Base-by-base conservation (phyloP, 2,888 invertebrate genomes). In the Trachelus stipa region DNA sequence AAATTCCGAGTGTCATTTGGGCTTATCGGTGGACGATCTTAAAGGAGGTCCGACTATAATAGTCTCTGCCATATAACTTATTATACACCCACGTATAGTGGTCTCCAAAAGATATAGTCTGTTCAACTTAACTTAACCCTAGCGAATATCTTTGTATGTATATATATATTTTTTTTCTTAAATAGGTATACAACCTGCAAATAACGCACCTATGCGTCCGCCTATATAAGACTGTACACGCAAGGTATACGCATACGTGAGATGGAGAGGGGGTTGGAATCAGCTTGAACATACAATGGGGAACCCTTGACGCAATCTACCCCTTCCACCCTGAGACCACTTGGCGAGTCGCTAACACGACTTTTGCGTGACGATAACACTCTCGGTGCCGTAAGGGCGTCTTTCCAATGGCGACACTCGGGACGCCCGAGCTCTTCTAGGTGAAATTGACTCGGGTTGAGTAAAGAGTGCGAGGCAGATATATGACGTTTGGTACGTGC, bases 331-430 rank as follows among this genome's bases (percentile, higher is more conserved):
- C 84, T 84, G 82, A 83, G 87, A 86, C 87, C 87, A 88, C 87
- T 89, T 88, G 87, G 87, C 85, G 85, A 87, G 86, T 87, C 85
- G 87, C 87, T 89, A 90, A 90, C 89, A 90, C 85, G 87, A 85
- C 83, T 90, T 89, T 90, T 84, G 90, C 90, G 89, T 90, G 90
- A 89, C 87, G 30, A 56, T 34, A 77, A 75, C 68, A 74, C 77
- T 37, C 35, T 74, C 11, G 37, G 69, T 40, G 76, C 30, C 73
- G 33, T 75, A 35, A 34, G 30, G 35, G 37, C 37, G 35, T 56
- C 37, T 75, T 69, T 37, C 23, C 34, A 30, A 30, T n/a, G 4
- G n/a, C n/a, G 56, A 23, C 23, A 23, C 56, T 56, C 23, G 23
- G 56, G 23, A 56, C 9, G 9, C 9, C 23, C 56, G 56, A 56